Evolutionary conservation across 2,797 vertebrate species (phyloP).

Genomic region (Psittacula derbiana): DNA sequence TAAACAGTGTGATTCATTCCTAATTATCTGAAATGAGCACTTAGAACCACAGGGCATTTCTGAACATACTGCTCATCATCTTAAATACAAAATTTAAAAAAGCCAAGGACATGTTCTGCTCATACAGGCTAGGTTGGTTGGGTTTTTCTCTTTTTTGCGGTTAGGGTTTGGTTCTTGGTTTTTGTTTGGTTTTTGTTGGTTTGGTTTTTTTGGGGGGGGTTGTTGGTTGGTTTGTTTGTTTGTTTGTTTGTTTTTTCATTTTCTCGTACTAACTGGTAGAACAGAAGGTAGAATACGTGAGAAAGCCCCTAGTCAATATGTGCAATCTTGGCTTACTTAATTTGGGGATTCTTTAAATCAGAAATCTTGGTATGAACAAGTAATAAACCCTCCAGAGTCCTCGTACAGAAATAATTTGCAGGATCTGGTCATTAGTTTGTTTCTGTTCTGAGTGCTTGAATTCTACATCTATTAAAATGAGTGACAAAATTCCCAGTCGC

Average conservation of each 20-base stretch:
- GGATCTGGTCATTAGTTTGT: background rate
- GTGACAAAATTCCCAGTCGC: background rate
- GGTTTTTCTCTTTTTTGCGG: background rate
- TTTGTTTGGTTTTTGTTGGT: background rate
- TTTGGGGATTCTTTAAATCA: background rate
- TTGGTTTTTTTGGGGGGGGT: too few relatives aligned
- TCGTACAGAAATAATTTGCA: background rate
- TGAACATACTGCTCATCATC: background rate
- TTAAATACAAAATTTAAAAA: background rate
- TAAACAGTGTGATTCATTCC: background rate
- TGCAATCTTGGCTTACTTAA: background rate
- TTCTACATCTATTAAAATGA: background rate
- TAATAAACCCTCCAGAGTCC: background rate
- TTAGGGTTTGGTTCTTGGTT: background rate
- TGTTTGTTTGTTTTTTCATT: background rate
- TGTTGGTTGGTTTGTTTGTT: background rate
- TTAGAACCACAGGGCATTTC: background rate
- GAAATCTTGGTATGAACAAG: background rate
- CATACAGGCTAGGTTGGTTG: background rate
- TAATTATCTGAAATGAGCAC: background rate
- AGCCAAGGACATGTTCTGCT: background rate
- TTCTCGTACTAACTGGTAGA: background rate
- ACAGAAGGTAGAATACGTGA: background rate
- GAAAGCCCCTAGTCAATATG: fast-evolving
- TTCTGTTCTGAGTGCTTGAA: background rate